Percentiles rank a stretch among this genome's conserved stretches.
These are phyloP conservation scores for Danio albolineatus DNA, from an alignment of 2,797 vertebrate species.

Conservation along the genomic window DNA sequence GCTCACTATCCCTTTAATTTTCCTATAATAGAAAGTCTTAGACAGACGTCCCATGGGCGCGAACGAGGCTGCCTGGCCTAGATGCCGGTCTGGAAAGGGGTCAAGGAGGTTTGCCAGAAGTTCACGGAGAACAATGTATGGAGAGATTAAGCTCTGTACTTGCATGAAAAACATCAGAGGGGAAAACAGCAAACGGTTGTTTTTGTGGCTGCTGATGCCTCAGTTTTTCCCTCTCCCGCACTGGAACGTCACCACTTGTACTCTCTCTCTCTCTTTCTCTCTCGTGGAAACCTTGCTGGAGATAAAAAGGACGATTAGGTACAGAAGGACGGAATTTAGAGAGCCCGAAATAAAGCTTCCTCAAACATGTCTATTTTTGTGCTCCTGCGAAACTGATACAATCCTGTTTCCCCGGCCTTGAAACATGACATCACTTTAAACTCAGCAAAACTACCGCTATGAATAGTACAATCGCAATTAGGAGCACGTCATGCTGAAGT, in stretches of 20 bases:
- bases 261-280: background rate
- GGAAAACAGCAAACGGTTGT: conserved; percentile 16
- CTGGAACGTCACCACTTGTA: background rate
- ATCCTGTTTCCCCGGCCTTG: conserved; percentile 21
- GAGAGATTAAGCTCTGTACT: background rate
- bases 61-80: conserved; percentile 62
- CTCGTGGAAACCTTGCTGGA: conserved; percentile 11
- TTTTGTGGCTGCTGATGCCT: conserved; percentile 32
- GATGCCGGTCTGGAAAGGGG: conserved; percentile 64
- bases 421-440: conserved; percentile 45
- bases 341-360: conserved; percentile 34
- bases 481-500: conserved; percentile 11
- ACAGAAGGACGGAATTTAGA: conserved; percentile 27
- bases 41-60: conserved; percentile 48
- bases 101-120: conserved; percentile 62
- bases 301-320: conserved; percentile 30
- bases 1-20: conserved; percentile 54
- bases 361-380: conserved; percentile 41
- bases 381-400: conserved; percentile 16
- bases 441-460: conserved; percentile 46
- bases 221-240: background rate
- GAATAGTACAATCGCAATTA: conserved; percentile 36
- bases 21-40: conserved; percentile 63
- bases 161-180: conserved; percentile 12
- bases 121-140: conserved; percentile 47